phyloP scores from a whole-genome alignment of 37 sponge, comb jelly and placozoan species.

The Beroe forskalii region DNA sequence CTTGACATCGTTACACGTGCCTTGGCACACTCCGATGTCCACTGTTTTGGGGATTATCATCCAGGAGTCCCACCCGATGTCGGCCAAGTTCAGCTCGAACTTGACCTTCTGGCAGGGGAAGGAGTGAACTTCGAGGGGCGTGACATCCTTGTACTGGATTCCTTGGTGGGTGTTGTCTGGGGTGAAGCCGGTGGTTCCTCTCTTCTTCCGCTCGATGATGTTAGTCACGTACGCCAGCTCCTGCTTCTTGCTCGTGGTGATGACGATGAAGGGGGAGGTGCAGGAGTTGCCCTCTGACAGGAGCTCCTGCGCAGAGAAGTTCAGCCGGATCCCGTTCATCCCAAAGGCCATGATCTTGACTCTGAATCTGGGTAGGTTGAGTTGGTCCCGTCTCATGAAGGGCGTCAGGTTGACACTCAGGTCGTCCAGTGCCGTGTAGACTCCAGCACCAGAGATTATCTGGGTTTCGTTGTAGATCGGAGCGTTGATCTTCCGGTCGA shows the following conservation, averaged over 20 bases:
- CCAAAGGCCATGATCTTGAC: not conserved
- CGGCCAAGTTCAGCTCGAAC: constrained; percentile 44
- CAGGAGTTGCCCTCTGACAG: constrained; percentile 4
- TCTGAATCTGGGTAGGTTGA: constrained; percentile 14
- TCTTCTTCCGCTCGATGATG: constrained; percentile 55
- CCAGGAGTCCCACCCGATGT: constrained; percentile 58
- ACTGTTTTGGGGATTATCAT: constrained; percentile 29
- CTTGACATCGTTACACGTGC: not conserved
- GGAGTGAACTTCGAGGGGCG: not conserved
- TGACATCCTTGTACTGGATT: constrained; percentile 57
- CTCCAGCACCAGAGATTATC: not conserved
- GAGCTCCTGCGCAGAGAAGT: not conserved
- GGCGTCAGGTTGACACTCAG: constrained; percentile 31
- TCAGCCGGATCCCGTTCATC: not conserved
- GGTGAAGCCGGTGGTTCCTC: constrained; percentile 10
- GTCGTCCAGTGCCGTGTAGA: not conserved
- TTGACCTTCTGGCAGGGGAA: constrained; percentile 54
- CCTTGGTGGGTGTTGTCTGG: not conserved
- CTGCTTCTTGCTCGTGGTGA: constrained; percentile 55
- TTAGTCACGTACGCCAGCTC: constrained; percentile 31
- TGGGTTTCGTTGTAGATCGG: constrained; percentile 18
- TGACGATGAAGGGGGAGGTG: constrained; percentile 27
- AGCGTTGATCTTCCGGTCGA: not conserved
- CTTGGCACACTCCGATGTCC: constrained; percentile 40
- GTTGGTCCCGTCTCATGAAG: constrained; percentile 7